Base-by-base conservation (phyloP, 2,797 vertebrate species). In the Buphagus erythrorhynchus region DNA sequence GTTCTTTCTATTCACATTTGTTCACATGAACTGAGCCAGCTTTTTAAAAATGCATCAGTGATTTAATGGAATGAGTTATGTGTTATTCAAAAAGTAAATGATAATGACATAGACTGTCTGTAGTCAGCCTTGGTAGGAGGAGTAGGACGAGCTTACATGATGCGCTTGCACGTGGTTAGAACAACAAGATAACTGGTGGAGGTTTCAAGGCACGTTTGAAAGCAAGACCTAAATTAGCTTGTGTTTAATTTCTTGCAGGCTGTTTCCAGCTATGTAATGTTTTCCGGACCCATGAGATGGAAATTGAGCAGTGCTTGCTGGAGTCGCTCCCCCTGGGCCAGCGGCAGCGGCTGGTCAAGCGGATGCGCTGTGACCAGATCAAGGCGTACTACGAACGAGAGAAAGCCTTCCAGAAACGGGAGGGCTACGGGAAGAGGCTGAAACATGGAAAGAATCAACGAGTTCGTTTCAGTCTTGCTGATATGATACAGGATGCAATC, bases 201-300 rank as follows among this genome's bases (percentile, higher is more conserved):
- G 11, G 28, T 45, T 89, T 58, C 16, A 4, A 6, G 42, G 9
- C 38, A 49, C 8, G 3, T 55, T 59, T 59, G 46, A 43, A 82
- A 85, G 46, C 24, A 9, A 15, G 20, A 16, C 8, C 42, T 95
- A 17, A 86, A 20, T 20, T 15, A 38, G 13, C 65, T 78, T 62
- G 3, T 94, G 5, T 76, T 87, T 54, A 6, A 16, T 91, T 57
- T 93, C 63, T 92, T 95, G 13, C 91, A 99, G 99, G 99, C 98
- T 99, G 99, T 98, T 99, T 99, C 97, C 99, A 99, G 98, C 99
- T 99, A 99, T 99, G 99, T 99, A 99, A 99, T 96, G 98, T 99
- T 95, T 99, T 99, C 94, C 99, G 99, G 94, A 97, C 98, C 65
- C 99, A 99, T 98, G 99, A 99, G 97, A 99, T 99, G 99, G 99